Conservation (phyloP, 2,888 invertebrate species). For the Thymelicus sylvestris region DNA sequence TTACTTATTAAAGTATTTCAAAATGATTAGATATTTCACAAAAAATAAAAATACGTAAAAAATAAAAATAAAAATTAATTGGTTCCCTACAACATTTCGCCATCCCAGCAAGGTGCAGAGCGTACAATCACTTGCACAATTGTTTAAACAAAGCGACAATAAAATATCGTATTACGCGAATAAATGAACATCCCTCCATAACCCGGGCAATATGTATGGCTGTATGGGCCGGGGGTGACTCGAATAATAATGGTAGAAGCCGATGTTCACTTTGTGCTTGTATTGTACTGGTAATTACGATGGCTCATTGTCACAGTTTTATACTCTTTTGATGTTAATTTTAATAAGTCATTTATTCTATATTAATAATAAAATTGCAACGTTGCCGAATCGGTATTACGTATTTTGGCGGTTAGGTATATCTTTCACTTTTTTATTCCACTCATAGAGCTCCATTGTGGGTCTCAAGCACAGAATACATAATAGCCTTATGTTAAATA, state of each 20-base stretch:
- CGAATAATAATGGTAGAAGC: constrained; percentile 20
- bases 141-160: constrained; percentile 81
- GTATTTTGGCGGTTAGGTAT: too few relatives aligned
- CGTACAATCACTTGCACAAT: constrained; percentile 82
- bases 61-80: constrained; percentile 33
- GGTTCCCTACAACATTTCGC: constrained; percentile 47
- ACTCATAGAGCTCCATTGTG: too few relatives aligned
- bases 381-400: too few relatives aligned
- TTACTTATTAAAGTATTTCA: too few relatives aligned
- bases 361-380: too few relatives aligned
- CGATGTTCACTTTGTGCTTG: constrained; percentile 26
- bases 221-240: constrained; percentile 43
- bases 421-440: too few relatives aligned
- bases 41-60: too few relatives aligned
- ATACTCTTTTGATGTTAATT: not conserved
- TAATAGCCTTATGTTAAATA: too few relatives aligned
- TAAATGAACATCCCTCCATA: constrained; percentile 64
- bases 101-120: constrained; percentile 67
- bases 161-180: constrained; percentile 79
- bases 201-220: constrained; percentile 62
- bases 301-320: not conserved
- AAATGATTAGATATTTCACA: too few relatives aligned
- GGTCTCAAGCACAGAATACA: too few relatives aligned
- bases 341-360: too few relatives aligned
- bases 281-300: constrained; percentile 24